Evolutionary conservation across 2,113 vertebrate species (phyloP), one percentile per base, ranked within the genome.

Genomic region (Lethenteron camtschaticum): DNA sequence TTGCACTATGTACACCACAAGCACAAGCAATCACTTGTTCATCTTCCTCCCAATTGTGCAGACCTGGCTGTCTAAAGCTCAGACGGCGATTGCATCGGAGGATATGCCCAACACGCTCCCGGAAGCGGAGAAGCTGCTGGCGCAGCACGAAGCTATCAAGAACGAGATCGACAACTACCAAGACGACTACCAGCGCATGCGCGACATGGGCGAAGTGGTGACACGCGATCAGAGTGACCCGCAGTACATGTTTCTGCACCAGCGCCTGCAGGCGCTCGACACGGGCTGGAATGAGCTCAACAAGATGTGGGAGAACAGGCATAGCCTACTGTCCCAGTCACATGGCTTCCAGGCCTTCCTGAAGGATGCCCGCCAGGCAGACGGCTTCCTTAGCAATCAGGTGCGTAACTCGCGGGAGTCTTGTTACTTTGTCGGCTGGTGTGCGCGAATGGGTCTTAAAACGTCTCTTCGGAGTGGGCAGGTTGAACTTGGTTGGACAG

Each of bases 291-390:
- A 95, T 1, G 94, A 99, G 78, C 88, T 99, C 41, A 90, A 95
- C 82, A 95, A 90, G 79, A 99, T 99, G 94, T 97, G 94, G 94
- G 94, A 95, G 80, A 99, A 99, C 78, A 83, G 94, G n/a, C 92
- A 97, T 76, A 96, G 82, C 75, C 88, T 95, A 68, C 85, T 99
- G 72, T 89, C 90, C 1, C 94, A 99, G 81, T 96, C 90, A 1
- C 90, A 99, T 16, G 87, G 88, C 9, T 88, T 96, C 78, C 94
- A 99, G 80, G 81, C 94, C 68, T 99, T 99, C 80, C 86, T 99
- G 11, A 80, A 92, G 77, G 94, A 99, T 76, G 95, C 94, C 56
- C 96, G 95, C 78, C 94, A 99, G 78, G 90, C 90, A 0, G 94
- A 99, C 77, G 89, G 91, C 56, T 99, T 99, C 78, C 92, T 99